Evolutionary conservation across 2,797 vertebrate genomes (phyloP).

Genomic region (Scarus forsteni): DNA sequence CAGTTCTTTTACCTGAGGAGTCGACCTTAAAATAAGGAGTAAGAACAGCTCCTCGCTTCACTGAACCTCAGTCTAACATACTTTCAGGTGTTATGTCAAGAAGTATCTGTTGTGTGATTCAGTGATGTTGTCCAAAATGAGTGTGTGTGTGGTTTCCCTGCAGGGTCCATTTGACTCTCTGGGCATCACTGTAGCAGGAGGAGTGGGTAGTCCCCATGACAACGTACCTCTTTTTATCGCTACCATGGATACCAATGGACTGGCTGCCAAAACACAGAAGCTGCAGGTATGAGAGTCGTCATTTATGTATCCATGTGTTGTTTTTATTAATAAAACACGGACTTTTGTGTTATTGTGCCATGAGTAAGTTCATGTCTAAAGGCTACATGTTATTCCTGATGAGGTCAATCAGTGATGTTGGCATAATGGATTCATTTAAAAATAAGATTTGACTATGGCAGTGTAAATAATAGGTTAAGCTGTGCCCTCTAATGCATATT

Average conservation of each 20-base stretch:
- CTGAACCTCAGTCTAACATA: background rate
- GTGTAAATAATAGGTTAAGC: background rate
- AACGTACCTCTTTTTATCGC: slow-evolving; percentile 92
- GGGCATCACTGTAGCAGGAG: slow-evolving; percentile 91
- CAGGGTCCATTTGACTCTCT: slow-evolving; percentile 88
- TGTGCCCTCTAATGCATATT: background rate
- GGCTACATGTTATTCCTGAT: background rate
- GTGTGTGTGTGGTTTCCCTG: slow-evolving; percentile 38
- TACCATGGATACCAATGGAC: slow-evolving; percentile 91
- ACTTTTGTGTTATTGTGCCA: slow-evolving; percentile 1
- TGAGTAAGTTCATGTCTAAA: background rate
- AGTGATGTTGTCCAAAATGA: slow-evolving; percentile 13
- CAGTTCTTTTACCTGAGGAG: slow-evolving; percentile 2
- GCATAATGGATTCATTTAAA: too few species aligned
- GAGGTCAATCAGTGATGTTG: background rate
- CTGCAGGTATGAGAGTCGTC: slow-evolving; percentile 85
- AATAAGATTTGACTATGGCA: background rate
- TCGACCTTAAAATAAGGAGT: background rate
- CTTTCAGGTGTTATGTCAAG: background rate
- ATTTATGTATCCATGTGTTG: background rate
- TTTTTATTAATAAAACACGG: background rate
- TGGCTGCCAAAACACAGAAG: slow-evolving; percentile 91
- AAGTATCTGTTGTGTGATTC: slow-evolving; percentile 22
- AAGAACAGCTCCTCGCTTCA: background rate
- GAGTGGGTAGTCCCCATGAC: slow-evolving; percentile 90